phyloP scores from a whole-genome alignment of 1,140 invertebrate genomes.

The Drosophila pandora region DNA sequence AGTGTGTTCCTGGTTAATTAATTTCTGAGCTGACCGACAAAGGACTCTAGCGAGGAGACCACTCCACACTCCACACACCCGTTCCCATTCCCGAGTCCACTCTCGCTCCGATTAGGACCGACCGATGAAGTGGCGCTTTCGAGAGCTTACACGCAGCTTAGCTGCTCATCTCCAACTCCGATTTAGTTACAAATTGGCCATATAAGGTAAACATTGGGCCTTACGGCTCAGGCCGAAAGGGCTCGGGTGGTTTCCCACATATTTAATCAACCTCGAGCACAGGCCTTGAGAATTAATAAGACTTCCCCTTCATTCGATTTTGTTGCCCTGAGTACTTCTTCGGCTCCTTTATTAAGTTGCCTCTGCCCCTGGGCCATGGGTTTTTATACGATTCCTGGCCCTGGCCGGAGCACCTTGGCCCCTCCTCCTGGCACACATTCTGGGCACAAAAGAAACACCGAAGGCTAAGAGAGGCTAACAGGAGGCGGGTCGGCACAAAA shows the following conservation, averaged over 20 bases:
- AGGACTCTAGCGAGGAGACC: slow-evolving; percentile 38
- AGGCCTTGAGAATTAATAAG: slow-evolving; percentile 62
- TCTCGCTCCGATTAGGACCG: slow-evolving; percentile 30
- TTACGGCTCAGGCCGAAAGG: slow-evolving; percentile 1
- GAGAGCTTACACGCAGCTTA: slow-evolving; percentile 74
- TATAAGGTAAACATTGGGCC: slow-evolving; percentile 41
- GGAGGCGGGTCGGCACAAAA: slow-evolving; percentile 55
- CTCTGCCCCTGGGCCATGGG: slow-evolving; percentile 60
- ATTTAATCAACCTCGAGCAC: slow-evolving; percentile 69
- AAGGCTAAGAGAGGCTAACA: slow-evolving; percentile 6
- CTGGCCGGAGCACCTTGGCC: slow-evolving; percentile 19
- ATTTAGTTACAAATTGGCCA: slow-evolving; percentile 78
- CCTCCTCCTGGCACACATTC: slow-evolving; percentile 7
- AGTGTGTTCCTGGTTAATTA: slow-evolving; percentile 75
- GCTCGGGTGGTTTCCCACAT: slow-evolving; percentile 56
- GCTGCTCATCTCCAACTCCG: slow-evolving; percentile 48
- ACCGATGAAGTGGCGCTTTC: slow-evolving; percentile 67
- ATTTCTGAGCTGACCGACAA: slow-evolving; percentile 76
- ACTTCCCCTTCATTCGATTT: slow-evolving; percentile 49
- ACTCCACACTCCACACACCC: no score
- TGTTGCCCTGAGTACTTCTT: slow-evolving; percentile 22
- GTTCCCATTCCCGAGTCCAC: not conserved
- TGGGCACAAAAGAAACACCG: slow-evolving; percentile 56
- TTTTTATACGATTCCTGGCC: slow-evolving; percentile 55
- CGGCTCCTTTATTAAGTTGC: slow-evolving; percentile 70